Conservation (phyloP, 2,113 vertebrate species). For the Leptobrachium leishanense region DNA sequence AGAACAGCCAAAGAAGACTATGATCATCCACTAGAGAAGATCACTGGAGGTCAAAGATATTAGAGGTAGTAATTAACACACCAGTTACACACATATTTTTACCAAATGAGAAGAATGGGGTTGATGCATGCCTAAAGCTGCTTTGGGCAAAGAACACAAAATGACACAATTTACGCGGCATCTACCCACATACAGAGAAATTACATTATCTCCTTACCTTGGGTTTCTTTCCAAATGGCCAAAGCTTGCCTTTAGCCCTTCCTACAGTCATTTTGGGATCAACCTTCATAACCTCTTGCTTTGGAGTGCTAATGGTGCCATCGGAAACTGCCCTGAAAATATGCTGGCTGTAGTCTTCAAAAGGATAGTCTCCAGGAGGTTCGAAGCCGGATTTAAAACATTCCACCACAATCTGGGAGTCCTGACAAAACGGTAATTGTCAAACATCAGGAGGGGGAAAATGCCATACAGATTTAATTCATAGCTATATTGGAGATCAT, state of each 20-base stretch:
- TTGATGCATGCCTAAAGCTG: too few relatives aligned
- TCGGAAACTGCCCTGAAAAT: slow-evolving; percentile 93
- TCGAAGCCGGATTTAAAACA: slow-evolving; percentile 97
- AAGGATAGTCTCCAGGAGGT: slow-evolving; percentile 91
- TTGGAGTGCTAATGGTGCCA: slow-evolving; percentile 88
- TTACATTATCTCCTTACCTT: slow-evolving; percentile 75
- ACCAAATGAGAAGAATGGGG: too few relatives aligned
- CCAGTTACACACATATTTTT: too few relatives aligned
- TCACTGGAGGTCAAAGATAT: too few relatives aligned
- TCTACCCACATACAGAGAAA: too few relatives aligned
- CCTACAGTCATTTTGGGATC: slow-evolving; percentile 86
- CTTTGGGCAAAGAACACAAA: too few relatives aligned
- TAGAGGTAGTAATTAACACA: too few relatives aligned
- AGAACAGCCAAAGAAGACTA: too few relatives aligned
- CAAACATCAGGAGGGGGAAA: neutral
- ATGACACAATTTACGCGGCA: too few relatives aligned
- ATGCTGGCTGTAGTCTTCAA: slow-evolving; percentile 97
- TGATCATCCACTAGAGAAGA: too few relatives aligned
- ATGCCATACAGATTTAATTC: too few relatives aligned
- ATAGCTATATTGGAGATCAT: too few relatives aligned
- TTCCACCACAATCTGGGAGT: slow-evolving; percentile 90
- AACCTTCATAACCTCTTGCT: slow-evolving; percentile 76
- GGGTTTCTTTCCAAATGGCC: slow-evolving; percentile 98
- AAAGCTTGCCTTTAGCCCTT: slow-evolving; percentile 94
- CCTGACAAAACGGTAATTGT: slow-evolving; percentile 65